Evolutionary conservation across 30 jellyfish, hydroid and myxozoan species (phyloP).

Genomic region (Morbakka virulenta): DNA sequence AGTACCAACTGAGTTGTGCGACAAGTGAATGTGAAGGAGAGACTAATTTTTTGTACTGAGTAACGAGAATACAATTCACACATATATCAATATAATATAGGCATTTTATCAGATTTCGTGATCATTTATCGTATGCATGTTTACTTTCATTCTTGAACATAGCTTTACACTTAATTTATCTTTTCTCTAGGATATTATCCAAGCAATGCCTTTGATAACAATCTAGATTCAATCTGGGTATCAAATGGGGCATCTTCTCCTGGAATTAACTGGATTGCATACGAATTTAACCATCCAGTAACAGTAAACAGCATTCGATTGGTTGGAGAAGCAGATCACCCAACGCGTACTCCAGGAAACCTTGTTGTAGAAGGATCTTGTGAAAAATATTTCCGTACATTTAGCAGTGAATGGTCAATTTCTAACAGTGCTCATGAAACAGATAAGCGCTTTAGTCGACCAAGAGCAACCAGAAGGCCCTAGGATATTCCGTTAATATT

Average conservation of each 20-base stretch:
- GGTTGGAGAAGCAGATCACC: slow-evolving; percentile 91
- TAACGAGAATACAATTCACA: no score
- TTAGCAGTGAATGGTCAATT: slow-evolving; percentile 84
- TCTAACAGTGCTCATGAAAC: slow-evolving; percentile 65
- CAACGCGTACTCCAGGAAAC: slow-evolving; percentile 77
- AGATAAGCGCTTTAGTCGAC: slow-evolving; percentile 80
- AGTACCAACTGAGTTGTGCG: no score
- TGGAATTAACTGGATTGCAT: slow-evolving; percentile 96
- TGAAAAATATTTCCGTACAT: slow-evolving; percentile 90
- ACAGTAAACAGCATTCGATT: slow-evolving; percentile 67
- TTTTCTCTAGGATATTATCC: slow-evolving; percentile 96
- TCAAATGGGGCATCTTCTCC: slow-evolving; percentile 92
- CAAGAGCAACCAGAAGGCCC: slow-evolving; percentile 46
- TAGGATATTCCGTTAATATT: no score
- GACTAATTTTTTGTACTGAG: no score
- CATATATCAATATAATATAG: no score
- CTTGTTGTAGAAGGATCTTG: slow-evolving; percentile 92
- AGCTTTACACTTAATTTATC: no score
- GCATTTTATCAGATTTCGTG: no score
- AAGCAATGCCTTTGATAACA: slow-evolving; percentile 96
- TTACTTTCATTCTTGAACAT: no score
- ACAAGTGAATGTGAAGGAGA: no score
- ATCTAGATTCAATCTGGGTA: slow-evolving; percentile 89
- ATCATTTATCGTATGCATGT: no score
- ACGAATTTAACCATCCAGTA: slow-evolving; percentile 89